phyloP scores from a whole-genome alignment of 2,888 invertebrate species.

The Galeopsomyia nigrocyanea region DNA sequence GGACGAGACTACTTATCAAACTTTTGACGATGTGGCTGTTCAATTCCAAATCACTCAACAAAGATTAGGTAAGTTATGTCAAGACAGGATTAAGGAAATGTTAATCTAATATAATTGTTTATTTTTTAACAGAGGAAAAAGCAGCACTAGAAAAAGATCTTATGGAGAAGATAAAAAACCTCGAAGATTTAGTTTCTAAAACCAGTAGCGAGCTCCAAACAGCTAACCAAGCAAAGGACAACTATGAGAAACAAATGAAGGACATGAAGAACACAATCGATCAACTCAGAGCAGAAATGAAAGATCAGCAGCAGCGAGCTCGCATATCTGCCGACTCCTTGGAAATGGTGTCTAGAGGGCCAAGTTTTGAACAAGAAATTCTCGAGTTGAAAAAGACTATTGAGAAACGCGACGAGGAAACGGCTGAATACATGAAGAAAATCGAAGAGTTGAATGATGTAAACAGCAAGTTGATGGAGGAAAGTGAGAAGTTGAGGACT shows the following conservation, averaged over 20 bases:
- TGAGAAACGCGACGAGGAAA: constrained; percentile 55
- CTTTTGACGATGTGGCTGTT: constrained; percentile 60
- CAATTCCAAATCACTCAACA: constrained; percentile 60
- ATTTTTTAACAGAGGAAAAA: constrained; percentile 59
- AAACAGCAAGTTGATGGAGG: constrained; percentile 53
- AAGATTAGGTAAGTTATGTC: constrained; percentile 50
- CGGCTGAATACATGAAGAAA: constrained; percentile 50
- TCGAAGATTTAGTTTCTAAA: constrained; percentile 69
- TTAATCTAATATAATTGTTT: neutral
- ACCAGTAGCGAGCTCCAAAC: constrained; percentile 57
- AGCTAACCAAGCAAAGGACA: constrained; percentile 59
- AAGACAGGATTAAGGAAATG: neutral
- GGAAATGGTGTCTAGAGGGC: constrained; percentile 41
- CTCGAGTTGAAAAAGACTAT: constrained; percentile 50
- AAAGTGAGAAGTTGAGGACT: constrained; percentile 58
- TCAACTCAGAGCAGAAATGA: constrained; percentile 57
- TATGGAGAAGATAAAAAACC: constrained; percentile 70
- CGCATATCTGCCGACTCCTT: constrained; percentile 19
- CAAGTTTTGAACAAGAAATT: constrained; percentile 54
- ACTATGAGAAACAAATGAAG: constrained; percentile 65
- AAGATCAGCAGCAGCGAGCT: constrained; percentile 30
- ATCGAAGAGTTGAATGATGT: constrained; percentile 54
- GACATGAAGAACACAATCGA: constrained; percentile 64
- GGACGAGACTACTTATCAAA: constrained; percentile 64
- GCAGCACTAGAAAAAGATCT: constrained; percentile 69